A percentile compares a stretch with the other conserved stretches of the same genome.
phyloP scores from a whole-genome alignment of 2,888 invertebrate species.

The Sinotaia quadrata region DNA sequence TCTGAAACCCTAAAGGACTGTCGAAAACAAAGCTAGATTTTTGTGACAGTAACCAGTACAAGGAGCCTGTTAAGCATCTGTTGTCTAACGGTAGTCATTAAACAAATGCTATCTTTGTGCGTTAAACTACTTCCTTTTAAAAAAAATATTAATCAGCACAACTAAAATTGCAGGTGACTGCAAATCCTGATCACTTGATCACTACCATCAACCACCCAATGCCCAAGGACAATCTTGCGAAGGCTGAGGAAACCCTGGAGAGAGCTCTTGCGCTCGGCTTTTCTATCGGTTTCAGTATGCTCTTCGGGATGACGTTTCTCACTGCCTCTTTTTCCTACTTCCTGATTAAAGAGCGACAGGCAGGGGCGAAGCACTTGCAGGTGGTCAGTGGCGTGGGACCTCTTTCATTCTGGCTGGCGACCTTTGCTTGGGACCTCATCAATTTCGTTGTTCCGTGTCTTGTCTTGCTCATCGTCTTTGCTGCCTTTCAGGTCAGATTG shows the following conservation, averaged over 20 bases:
- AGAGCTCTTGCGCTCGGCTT: slow-evolving; percentile 42
- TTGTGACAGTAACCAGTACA: too few species aligned
- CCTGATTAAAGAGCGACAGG: slow-evolving; percentile 68
- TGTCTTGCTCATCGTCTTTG: slow-evolving; percentile 36
- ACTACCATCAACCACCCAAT: slow-evolving; percentile 14
- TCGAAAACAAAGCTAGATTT: too few species aligned
- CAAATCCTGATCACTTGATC: slow-evolving; percentile 23
- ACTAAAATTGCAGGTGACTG: slow-evolving; percentile 10
- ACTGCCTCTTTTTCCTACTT: slow-evolving; percentile 60
- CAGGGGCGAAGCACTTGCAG: slow-evolving; percentile 61
- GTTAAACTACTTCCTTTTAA: too few species aligned
- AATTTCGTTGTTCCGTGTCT: slow-evolving; percentile 54
- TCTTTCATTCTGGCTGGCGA: slow-evolving; percentile 71
- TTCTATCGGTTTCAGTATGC: slow-evolving; percentile 46
- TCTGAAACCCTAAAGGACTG: too few species aligned
- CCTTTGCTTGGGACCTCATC: slow-evolving; percentile 73
- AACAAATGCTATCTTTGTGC: too few species aligned
- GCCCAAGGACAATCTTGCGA: slow-evolving; percentile 16
- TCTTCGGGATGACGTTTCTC: slow-evolving; percentile 66
- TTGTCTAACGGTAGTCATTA: too few species aligned
- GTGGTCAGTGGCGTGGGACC: slow-evolving; percentile 71
- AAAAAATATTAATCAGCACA: too few species aligned
- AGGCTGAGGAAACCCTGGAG: slow-evolving; percentile 36
- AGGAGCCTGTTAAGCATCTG: too few species aligned
- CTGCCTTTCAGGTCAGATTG: slow-evolving; percentile 77